A percentile compares a stretch with the other conserved stretches of the same genome.
Evolutionary conservation across 1,140 invertebrate species (phyloP).

Genomic region (Chironomus tepperi): DNA sequence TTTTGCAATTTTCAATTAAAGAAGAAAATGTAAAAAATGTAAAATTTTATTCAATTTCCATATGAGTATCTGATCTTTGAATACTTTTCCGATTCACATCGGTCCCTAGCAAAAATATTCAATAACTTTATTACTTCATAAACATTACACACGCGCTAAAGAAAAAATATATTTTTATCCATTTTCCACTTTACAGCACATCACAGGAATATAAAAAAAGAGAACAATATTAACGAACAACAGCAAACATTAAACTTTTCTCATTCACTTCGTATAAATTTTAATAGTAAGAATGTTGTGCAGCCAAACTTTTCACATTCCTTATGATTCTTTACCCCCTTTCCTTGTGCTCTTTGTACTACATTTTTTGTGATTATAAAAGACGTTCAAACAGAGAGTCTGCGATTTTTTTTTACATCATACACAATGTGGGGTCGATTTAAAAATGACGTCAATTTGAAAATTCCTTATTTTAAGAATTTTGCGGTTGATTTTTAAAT

Average conservation of each 20-base stretch:
- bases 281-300: conserved; percentile 1
- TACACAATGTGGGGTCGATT: no score
- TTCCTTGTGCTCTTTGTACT: not conserved
- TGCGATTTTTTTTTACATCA: no score
- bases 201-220: not conserved
- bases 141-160: not conserved
- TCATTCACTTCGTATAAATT: conserved; percentile 13
- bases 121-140: not conserved
- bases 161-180: not conserved
- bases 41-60: no score
- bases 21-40: no score
- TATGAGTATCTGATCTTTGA: no score
- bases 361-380: not conserved
- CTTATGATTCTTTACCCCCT: not conserved
- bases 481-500: no score
- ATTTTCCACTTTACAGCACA: conserved; percentile 4
- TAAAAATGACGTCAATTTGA: no score
- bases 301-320: conserved; percentile 1
- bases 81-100: no score
- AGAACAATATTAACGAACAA: not conserved
- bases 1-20: no score
- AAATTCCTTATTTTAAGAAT: no score
- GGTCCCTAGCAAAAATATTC: not conserved
- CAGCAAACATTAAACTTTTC: not conserved
- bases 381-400: no score